A percentile compares a stretch with the other conserved stretches of the same genome.
Evolutionary conservation across 2,113 vertebrate genomes (phyloP).

Genomic region (Urocitellus parryii): DNA sequence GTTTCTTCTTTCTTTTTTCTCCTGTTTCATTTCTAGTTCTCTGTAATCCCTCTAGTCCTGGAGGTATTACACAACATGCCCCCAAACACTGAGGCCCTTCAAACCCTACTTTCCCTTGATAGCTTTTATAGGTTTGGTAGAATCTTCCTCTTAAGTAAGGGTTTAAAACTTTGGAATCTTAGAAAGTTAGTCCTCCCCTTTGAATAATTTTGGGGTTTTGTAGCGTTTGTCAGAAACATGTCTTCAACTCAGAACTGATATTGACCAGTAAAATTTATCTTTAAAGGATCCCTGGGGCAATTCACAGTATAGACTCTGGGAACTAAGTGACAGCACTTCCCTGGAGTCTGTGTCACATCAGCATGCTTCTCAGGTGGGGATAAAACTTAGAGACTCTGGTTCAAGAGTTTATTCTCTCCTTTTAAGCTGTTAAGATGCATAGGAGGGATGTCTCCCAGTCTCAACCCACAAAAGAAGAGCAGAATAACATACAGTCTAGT

Average conservation of each 20-base stretch:
- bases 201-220: neutral
- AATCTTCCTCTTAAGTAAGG: neutral
- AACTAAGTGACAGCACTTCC: neutral
- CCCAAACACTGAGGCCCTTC: neutral
- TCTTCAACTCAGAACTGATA: neutral
- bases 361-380: neutral
- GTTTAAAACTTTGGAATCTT: neutral
- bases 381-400: neutral
- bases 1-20: neutral
- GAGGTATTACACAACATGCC: neutral
- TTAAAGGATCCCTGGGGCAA: neutral
- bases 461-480: neutral
- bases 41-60: neutral
- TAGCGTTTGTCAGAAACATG: neutral
- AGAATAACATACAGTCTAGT: neutral
- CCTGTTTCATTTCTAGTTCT: neutral
- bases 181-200: neutral
- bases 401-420: neutral
- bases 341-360: neutral
- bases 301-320: neutral
- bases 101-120: neutral
- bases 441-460: neutral
- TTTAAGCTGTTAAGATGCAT: neutral
- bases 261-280: neutral
- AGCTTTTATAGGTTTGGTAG: neutral